phyloP scores from a whole-genome alignment of 1,140 invertebrate species.

The Brachionus koreanus region DNA sequence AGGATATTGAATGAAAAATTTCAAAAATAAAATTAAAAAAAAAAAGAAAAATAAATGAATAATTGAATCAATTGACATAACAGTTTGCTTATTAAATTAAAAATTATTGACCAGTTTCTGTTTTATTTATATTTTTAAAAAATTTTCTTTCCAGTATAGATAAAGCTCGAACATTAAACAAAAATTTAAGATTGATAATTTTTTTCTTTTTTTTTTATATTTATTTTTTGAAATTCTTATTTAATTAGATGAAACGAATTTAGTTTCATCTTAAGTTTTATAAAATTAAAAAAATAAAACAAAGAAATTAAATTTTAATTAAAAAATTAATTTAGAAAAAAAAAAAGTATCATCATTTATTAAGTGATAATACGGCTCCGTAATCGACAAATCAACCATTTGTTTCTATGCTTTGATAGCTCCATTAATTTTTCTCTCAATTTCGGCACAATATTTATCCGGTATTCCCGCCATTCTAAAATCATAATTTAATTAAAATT shows the following conservation, averaged over 20 bases:
- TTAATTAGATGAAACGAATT: neutral
- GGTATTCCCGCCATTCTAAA: conserved; percentile 55
- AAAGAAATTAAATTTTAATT: conserved; percentile 8
- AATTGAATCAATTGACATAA: too few species aligned
- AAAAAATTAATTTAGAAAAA: neutral
- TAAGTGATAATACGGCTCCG: neutral
- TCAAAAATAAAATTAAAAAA: too few species aligned
- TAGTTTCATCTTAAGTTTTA: neutral
- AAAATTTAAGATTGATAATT: too few species aligned
- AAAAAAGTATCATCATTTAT: neutral
- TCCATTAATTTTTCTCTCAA: conserved; percentile 46
- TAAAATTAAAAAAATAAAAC: conserved; percentile 19
- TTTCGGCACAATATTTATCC: conserved; percentile 49
- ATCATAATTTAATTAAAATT: conserved; percentile 26
- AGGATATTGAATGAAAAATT: too few species aligned
- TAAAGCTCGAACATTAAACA: too few species aligned
- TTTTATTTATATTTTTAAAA: too few species aligned
- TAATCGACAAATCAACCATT: neutral
- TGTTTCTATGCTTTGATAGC: conserved; percentile 39
- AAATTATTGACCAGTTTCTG: too few species aligned
- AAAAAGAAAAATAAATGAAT: too few species aligned
- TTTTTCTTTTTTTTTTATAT: too few species aligned
- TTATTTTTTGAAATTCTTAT: neutral
- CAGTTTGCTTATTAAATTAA: too few species aligned
- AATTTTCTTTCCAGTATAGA: too few species aligned